Evolutionary conservation across 2,888 invertebrate genomes (phyloP).

Genomic region (Pomacea canaliculata): DNA sequence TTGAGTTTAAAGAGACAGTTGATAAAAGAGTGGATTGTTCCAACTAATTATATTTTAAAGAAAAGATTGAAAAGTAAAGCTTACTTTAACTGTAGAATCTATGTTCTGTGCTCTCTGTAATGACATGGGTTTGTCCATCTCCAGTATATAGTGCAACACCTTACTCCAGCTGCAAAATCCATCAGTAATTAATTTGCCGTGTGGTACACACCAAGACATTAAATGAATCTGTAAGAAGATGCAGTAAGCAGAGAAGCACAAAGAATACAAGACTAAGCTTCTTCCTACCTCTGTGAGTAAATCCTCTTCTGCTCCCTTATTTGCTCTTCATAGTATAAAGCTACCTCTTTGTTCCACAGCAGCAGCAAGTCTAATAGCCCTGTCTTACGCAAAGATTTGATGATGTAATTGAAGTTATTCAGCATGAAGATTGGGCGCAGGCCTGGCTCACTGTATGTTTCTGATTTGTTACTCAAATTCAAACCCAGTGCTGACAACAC

Average conservation of each 20-base stretch:
- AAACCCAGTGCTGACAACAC: conserved; percentile 87
- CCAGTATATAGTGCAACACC: conserved; percentile 80
- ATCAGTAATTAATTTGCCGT: too few relatives aligned
- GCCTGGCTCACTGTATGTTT: conserved; percentile 88
- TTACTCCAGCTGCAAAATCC: conserved; percentile 81
- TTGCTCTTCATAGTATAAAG: conserved; percentile 87
- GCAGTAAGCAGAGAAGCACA: too few relatives aligned
- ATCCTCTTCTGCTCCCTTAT: conserved; percentile 85
- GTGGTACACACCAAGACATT: too few relatives aligned
- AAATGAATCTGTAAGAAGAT: too few relatives aligned
- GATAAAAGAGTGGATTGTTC: background rate
- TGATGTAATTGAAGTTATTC: conserved; percentile 94
- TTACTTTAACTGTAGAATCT: conserved; percentile 50
- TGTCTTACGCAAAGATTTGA: conserved; percentile 84
- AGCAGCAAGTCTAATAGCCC: conserved; percentile 82
- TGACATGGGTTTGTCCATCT: conserved; percentile 73
- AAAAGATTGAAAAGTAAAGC: background rate
- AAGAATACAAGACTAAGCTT: too few relatives aligned
- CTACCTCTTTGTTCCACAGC: conserved; percentile 83
- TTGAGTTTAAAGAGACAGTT: background rate
- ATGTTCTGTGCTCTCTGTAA: conserved; percentile 51
- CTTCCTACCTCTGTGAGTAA: conserved; percentile 74
- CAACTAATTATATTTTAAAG: background rate
- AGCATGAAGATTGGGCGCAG: conserved; percentile 90
- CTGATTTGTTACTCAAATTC: conserved; percentile 88